phyloP scores from a whole-genome alignment of 35 echinoderm and acorn worm species.

The Acanthaster planci region DNA sequence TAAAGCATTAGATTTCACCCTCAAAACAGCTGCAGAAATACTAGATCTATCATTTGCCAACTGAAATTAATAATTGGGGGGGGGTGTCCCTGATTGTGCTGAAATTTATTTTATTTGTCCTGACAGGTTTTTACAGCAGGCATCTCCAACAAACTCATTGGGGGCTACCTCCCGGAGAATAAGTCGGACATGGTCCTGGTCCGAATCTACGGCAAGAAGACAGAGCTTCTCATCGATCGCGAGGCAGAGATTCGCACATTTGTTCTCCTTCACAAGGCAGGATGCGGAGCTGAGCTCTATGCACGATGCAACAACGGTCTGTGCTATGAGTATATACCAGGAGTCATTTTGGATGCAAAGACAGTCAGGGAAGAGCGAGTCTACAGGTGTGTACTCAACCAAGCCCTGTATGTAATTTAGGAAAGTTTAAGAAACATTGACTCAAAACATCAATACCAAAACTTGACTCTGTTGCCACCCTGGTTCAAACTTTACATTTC shows the following conservation, averaged over 20 bases:
- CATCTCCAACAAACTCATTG: constrained; percentile 92
- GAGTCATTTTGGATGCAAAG: constrained; percentile 54
- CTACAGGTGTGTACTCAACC: constrained; percentile 58
- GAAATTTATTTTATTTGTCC: neutral
- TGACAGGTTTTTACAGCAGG: constrained; percentile 83
- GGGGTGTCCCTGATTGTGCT: neutral
- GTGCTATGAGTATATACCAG: constrained; percentile 87
- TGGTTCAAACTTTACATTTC: too few species aligned
- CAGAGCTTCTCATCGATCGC: constrained; percentile 80
- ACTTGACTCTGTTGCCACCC: too few species aligned
- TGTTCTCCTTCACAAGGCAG: constrained; percentile 67
- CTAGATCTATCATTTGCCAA: neutral
- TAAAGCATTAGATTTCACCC: neutral
- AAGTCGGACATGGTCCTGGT: constrained; percentile 75
- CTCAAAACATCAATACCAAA: too few species aligned
- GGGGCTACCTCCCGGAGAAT: constrained; percentile 62
- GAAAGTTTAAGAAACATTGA: too few species aligned
- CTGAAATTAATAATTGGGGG: neutral
- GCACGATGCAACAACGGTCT: constrained; percentile 86
- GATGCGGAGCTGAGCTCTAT: constrained; percentile 80
- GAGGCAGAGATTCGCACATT: constrained; percentile 77
- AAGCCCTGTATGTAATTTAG: too few species aligned
- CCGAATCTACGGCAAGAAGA: constrained; percentile 88
- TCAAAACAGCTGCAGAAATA: neutral
- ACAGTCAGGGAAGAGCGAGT: constrained; percentile 64